Percentiles rank a stretch among this genome's conserved stretches.
phyloP scores from a whole-genome alignment of 1,140 invertebrate genomes.

The Scylla paramamosain region DNA sequence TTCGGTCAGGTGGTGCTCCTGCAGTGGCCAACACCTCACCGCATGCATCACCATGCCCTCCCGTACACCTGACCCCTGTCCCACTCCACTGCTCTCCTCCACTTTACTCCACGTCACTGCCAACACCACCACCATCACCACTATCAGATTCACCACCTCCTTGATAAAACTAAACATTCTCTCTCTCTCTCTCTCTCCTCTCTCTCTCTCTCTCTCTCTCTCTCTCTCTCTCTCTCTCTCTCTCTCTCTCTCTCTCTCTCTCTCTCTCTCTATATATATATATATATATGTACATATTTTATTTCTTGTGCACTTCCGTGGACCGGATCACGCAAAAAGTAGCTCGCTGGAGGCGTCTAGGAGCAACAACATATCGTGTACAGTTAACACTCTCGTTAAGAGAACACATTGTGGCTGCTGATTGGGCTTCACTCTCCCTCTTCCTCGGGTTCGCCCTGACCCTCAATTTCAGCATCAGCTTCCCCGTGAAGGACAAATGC shows the following conservation, averaged over 20 bases:
- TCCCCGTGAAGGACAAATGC: constrained; percentile 11
- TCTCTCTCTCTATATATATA: background rate
- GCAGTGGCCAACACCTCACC: background rate
- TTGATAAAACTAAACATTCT: background rate
- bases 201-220: background rate
- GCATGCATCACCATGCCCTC: background rate
- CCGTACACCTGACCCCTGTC: background rate
- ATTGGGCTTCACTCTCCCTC: background rate
- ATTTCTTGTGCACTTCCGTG: background rate
- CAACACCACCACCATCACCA: background rate
- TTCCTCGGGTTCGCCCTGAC: background rate
- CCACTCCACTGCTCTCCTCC: background rate
- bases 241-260: background rate
- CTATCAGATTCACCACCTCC: background rate
- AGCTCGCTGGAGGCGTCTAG: background rate
- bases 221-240: background rate
- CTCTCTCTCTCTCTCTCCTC: background rate
- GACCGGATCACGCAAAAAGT: background rate
- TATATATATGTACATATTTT: background rate
- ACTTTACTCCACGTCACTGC: background rate
- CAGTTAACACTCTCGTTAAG: constrained; percentile 14
- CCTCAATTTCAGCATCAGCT: constrained; percentile 21
- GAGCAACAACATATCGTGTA: background rate
- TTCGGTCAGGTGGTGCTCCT: background rate
- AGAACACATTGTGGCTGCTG: background rate